Percentiles rank a stretch among this genome's conserved stretches.
Evolutionary conservation across 2,888 invertebrate genomes (phyloP).

Genomic region (Aleiodes alternator): DNA sequence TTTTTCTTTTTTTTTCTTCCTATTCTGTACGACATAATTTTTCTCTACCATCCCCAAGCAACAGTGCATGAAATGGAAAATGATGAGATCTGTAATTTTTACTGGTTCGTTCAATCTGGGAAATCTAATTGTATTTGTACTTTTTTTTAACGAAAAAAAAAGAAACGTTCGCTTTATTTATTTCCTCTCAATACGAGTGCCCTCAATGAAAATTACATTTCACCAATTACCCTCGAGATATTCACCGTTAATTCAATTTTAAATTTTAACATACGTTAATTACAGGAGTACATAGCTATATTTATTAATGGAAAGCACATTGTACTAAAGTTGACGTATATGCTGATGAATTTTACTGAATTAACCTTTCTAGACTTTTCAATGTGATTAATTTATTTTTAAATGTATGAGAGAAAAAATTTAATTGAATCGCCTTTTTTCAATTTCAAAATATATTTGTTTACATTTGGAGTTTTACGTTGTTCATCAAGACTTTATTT

Average conservation of each 20-base stretch:
- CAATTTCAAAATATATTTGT: neutral
- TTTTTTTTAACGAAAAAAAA: neutral
- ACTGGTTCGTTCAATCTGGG: neutral
- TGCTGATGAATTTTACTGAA: neutral
- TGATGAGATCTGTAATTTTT: constrained; percentile 2
- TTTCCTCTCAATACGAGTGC: constrained; percentile 1
- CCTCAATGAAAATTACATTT: neutral
- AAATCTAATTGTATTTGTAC: constrained; percentile 22
- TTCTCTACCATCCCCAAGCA: neutral
- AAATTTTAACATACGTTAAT: neutral
- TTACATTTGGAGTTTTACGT: neutral
- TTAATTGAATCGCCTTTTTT: neutral
- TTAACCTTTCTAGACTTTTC: neutral
- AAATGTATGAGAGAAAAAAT: neutral
- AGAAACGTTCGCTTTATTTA: neutral
- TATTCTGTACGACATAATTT: neutral
- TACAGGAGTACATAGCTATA: neutral
- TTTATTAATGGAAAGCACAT: neutral
- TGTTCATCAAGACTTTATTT: constrained; percentile 43
- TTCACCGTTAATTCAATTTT: constrained; percentile 7
- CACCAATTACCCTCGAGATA: constrained; percentile 4
- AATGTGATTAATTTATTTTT: neutral
- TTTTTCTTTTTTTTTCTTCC: neutral
- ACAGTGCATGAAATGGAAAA: constrained; percentile 4
- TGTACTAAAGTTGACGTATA: neutral